Percentiles rank a stretch among this genome's conserved stretches.
Evolutionary conservation across 2,888 invertebrate species (phyloP).

Genomic region (Leptarthrus brevirostris): DNA sequence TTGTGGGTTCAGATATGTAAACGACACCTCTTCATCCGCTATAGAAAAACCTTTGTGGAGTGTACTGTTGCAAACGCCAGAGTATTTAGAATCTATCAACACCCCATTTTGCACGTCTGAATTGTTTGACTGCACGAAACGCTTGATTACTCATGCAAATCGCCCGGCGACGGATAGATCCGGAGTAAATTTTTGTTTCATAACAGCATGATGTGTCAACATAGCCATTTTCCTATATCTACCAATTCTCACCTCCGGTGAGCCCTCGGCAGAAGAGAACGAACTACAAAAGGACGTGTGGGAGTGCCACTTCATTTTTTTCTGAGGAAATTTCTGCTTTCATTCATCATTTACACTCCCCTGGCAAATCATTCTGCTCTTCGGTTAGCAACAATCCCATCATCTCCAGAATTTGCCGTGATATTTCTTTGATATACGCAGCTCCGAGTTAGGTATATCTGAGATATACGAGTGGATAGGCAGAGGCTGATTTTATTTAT

Average conservation of each 20-base stretch:
- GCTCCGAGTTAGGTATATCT: not conserved
- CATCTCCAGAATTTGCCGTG: not conserved
- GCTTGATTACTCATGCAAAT: conserved; percentile 9
- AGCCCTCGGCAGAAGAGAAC: not conserved
- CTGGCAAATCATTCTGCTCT: not conserved
- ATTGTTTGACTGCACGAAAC: conserved; percentile 1
- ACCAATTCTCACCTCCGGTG: not conserved
- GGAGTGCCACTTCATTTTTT: not conserved
- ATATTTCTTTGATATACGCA: not conserved
- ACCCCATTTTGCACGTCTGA: conserved; percentile 5
- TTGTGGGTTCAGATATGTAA: conserved; percentile 19
- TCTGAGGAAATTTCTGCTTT: not conserved
- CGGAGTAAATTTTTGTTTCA: no score
- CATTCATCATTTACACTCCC: not conserved
- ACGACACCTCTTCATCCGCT: not conserved
- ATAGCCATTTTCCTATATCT: no score
- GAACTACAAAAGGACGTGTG: not conserved
- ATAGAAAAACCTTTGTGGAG: not conserved
- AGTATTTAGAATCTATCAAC: conserved; percentile 27
- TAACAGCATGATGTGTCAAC: no score
- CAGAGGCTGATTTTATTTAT: not conserved
- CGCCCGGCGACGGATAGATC: not conserved
- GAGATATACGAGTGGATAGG: not conserved
- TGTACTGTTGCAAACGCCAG: not conserved
- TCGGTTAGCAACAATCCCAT: not conserved